Evolutionary conservation across 2,888 invertebrate species (phyloP), one percentile per base, ranked within the genome.

Genomic region (Miltochrista miniata): DNA sequence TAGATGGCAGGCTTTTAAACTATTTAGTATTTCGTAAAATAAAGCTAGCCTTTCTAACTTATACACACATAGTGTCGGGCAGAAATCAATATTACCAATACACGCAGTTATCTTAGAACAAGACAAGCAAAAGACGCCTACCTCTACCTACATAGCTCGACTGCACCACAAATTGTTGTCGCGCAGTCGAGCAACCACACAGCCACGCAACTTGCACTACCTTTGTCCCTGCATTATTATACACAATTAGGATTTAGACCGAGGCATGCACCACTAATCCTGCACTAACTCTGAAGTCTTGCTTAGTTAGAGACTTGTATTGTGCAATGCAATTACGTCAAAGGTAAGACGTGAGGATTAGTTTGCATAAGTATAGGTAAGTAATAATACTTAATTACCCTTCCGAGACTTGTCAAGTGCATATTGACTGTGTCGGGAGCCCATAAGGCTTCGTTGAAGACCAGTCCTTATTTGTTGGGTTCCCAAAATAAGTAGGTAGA

Each of bases 201-300:
- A 36, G 59, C 54, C 70, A 70, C 74, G 74, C 74, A 79, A 81
- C 72, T 77, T 76, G 72, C 68, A 52, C 65, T 50, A 74, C 81
- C 83, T 83, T 81, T 82, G 82, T 80, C 74, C 74, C 66, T 71
- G 62, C 80, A 70, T 87, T 87, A 88, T 86, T 89, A 85, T 84
- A 84, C 72, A 74, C 85, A 86, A 89, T 88, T 89, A 88, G 79
- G 76, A 79, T 81, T 79, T 75, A 80, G 77, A 81, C 76, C 76
- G 78, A 77, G 76, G 70, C 74, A 73, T 68, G 79, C 74, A 65
- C 74, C 74, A 75, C 84, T 86, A 87, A 87, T 87, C 83, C 85
- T 81, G 74, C 64, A 59, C 74, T 66, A 83, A 85, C 74, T 87
- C 80, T 54, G 58, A 41, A 45, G 43, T 55, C 59, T 54, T 64